phyloP scores from a whole-genome alignment of 1,140 invertebrate genomes.

The Hycleus cichorii region DNA sequence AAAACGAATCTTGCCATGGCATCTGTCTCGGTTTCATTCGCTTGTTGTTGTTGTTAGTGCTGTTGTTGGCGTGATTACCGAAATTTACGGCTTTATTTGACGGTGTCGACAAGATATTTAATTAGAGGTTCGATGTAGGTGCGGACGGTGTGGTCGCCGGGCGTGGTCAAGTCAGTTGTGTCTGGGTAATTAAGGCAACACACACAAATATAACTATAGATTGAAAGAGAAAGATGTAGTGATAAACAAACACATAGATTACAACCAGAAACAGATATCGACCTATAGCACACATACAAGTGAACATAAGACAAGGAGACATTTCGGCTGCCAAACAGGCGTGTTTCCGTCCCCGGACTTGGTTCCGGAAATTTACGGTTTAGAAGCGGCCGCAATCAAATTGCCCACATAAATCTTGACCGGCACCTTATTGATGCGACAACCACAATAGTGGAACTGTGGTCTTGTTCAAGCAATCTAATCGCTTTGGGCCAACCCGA shows the following conservation, averaged over 20 bases:
- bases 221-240: too few relatives aligned
- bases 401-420: slow-evolving; percentile 31
- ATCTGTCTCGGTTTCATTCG: slow-evolving; percentile 12
- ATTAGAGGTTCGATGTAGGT: slow-evolving; percentile 34
- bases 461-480: slow-evolving; percentile 15
- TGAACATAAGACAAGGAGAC: slow-evolving; percentile 9
- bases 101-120: slow-evolving; percentile 35
- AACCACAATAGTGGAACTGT: slow-evolving; percentile 19
- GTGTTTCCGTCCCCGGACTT: slow-evolving; percentile 19
- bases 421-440: slow-evolving; percentile 32
- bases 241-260: too few relatives aligned
- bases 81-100: slow-evolving; percentile 34
- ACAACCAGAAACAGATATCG: too few relatives aligned
- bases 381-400: slow-evolving; percentile 26
- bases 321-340: slow-evolving; percentile 22
- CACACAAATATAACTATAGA: not conserved
- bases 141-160: slow-evolving; percentile 29
- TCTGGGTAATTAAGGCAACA: slow-evolving; percentile 32
- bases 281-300: too few relatives aligned
- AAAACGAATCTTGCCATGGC: slow-evolving; percentile 2
- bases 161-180: slow-evolving; percentile 21
- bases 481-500: slow-evolving; percentile 13
- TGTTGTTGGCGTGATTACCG: slow-evolving; percentile 28
- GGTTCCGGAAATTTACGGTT: slow-evolving; percentile 15
- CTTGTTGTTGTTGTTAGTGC: not conserved